phyloP scores from a whole-genome alignment of 2,888 invertebrate species.

The Sclerodermus sp. region DNA sequence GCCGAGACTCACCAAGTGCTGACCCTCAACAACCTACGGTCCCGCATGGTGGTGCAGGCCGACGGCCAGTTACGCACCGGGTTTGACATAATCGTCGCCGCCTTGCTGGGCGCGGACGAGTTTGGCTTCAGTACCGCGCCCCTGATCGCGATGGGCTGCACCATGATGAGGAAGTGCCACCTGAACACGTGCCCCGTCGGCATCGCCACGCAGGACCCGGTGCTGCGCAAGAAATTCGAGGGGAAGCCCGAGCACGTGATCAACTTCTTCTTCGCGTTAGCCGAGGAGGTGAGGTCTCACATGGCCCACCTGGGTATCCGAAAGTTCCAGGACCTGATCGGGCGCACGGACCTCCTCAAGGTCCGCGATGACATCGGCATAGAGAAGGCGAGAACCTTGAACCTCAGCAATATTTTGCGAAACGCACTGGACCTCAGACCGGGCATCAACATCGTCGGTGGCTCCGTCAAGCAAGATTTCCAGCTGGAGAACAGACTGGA shows the following conservation, averaged over 20 bases:
- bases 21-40: conserved; percentile 88
- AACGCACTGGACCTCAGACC: conserved; percentile 90
- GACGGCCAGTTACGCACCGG: conserved; percentile 95
- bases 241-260: conserved; percentile 97
- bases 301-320: conserved; percentile 92
- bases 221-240: conserved; percentile 91
- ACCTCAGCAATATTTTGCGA: conserved; percentile 82
- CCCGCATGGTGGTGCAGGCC: conserved; percentile 92
- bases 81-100: conserved; percentile 95
- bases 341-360: conserved; percentile 85
- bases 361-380: conserved; percentile 70
- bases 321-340: conserved; percentile 87
- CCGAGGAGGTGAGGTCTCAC: conserved; percentile 91
- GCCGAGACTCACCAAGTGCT: conserved; percentile 98
- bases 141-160: conserved; percentile 95
- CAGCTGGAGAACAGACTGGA: conserved; percentile 83
- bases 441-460: conserved; percentile 86
- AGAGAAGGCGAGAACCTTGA: conserved; percentile 81
- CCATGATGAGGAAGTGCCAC: conserved; percentile 99
- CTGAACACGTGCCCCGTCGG: conserved; percentile 99
- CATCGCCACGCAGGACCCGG: conserved; percentile 97
- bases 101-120: conserved; percentile 95
- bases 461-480: conserved; percentile 82
- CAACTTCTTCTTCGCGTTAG: conserved; percentile 96
- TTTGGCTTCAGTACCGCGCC: conserved; percentile 99